A percentile compares a stretch with the other conserved stretches of the same genome.
Conservation (phyloP, 2,113 vertebrate genomes). For the Oriolus oriolus region DNA sequence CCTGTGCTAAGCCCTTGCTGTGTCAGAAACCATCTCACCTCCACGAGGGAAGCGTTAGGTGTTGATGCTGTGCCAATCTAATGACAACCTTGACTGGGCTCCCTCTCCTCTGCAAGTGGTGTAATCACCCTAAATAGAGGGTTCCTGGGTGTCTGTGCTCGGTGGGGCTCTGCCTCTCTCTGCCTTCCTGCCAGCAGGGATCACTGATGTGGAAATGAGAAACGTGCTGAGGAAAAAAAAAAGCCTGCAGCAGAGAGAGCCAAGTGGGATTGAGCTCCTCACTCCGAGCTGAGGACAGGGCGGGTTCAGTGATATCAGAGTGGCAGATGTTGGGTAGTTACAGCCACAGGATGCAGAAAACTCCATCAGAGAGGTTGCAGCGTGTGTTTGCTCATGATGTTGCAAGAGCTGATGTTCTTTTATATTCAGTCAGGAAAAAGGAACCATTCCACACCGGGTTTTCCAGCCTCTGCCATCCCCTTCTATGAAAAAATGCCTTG, state of each 20-base stretch:
- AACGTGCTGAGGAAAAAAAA: background rate
- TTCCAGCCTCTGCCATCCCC: background rate
- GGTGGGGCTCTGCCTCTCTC: background rate
- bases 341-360: background rate
- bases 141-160: background rate
- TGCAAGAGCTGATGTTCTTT: background rate
- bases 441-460: background rate
- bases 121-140: background rate
- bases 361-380: background rate
- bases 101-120: background rate
- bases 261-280: background rate
- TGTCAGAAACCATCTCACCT: conserved; percentile 4
- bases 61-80: background rate
- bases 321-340: background rate
- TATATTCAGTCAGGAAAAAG: background rate
- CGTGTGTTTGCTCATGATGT: background rate
- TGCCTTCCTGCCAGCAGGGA: background rate
- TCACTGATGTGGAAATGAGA: background rate
- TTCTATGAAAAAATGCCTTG: background rate
- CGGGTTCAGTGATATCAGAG: background rate
- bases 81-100: background rate
- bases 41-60: background rate
- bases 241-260: background rate
- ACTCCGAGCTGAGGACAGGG: background rate
- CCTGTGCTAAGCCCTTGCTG: background rate